Conservation (phyloP, 2,888 invertebrate species). For the Saturnia japonica region DNA sequence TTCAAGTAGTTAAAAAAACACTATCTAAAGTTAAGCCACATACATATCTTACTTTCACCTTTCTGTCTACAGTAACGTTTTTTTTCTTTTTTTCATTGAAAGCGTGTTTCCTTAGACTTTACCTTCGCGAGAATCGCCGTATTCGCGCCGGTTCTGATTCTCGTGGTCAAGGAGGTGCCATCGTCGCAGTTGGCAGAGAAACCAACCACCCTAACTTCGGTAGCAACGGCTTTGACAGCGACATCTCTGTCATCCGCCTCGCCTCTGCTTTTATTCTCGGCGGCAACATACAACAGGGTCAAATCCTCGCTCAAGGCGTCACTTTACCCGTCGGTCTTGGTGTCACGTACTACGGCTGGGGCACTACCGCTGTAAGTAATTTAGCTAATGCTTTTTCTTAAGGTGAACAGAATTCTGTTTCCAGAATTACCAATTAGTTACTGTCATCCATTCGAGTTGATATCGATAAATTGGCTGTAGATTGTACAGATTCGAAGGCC, state of each 20-base stretch:
- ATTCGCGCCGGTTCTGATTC: constrained; percentile 37
- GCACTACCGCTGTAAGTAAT: constrained; percentile 36
- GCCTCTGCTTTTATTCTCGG: constrained; percentile 22
- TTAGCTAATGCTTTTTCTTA: background rate
- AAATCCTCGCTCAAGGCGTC: constrained; percentile 31
- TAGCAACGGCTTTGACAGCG: constrained; percentile 26
- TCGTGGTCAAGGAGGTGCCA: constrained; percentile 30
- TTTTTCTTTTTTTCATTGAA: too few relatives aligned
- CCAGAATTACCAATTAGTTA: too few relatives aligned
- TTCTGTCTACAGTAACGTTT: too few relatives aligned
- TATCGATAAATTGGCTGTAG: too few relatives aligned
- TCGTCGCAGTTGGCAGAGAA: constrained; percentile 22
- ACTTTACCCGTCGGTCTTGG: constrained; percentile 27
- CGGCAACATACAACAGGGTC: constrained; percentile 23
- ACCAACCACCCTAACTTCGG: constrained; percentile 33
- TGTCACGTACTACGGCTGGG: constrained; percentile 35
- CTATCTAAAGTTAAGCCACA: too few relatives aligned
- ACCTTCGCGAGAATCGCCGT: constrained; percentile 25
- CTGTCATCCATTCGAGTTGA: too few relatives aligned
- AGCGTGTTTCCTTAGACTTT: constrained; percentile 26
- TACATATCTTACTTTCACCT: too few relatives aligned
- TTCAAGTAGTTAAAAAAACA: too few relatives aligned
- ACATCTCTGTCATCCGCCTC: constrained; percentile 33
- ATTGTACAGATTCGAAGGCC: background rate
- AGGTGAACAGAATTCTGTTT: background rate